Evolutionary conservation across 2,113 vertebrate species (phyloP).

Genomic region (Trachemys scripta): DNA sequence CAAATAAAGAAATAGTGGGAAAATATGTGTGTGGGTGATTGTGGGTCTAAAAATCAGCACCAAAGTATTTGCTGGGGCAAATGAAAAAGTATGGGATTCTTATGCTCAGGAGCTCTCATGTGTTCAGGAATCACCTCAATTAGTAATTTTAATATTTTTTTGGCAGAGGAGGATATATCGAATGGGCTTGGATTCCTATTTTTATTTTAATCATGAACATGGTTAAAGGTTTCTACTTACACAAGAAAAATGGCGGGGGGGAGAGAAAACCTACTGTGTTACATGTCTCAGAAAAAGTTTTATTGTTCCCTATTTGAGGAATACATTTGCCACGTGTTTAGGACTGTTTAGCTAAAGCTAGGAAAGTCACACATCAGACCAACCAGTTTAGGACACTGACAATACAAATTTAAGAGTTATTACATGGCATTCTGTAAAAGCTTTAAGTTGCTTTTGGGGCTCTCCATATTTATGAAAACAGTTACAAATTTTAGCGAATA

Average conservation of each 20-base stretch:
- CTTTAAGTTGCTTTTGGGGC: neutral
- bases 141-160: neutral
- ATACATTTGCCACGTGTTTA: neutral
- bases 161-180: neutral
- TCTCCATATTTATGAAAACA: slow-evolving; percentile 1
- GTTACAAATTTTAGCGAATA: slow-evolving; percentile 17
- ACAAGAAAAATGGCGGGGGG: neutral
- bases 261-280: neutral
- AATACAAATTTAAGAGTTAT: neutral
- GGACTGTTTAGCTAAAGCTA: neutral
- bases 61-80: neutral
- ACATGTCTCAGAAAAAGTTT: neutral
- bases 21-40: neutral
- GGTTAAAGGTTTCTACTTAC: neutral
- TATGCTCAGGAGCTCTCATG: neutral
- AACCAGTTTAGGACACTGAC: neutral
- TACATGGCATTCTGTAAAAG: neutral
- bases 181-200: neutral
- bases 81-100: rapidly evolving
- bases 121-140: neutral
- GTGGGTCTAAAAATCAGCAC: neutral
- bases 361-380: neutral
- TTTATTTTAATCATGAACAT: neutral
- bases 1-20: neutral
- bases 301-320: neutral